Base-by-base conservation (phyloP, 2,888 invertebrate species). In the Diadegma fenestrale region DNA sequence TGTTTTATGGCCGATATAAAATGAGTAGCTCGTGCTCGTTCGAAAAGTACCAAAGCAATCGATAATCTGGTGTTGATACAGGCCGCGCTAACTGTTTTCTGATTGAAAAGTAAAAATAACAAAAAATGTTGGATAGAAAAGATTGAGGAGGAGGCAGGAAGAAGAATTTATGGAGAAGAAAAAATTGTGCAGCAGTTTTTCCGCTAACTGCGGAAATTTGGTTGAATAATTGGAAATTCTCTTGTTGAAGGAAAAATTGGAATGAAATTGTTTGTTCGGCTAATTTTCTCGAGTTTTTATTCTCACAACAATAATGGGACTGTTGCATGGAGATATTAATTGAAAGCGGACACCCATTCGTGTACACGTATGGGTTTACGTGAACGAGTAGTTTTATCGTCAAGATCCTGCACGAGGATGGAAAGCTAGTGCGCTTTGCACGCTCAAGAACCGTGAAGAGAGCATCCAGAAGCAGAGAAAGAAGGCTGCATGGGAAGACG, bases 361-460 rank as follows among this genome's bases (percentile, higher is more conserved):
- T 33, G 19, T 54, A 78, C 19, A 68, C 12, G n/a, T 12, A 33
- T 54, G 26, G 22, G 19, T 73, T 43, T 72, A 66, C 72, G 78
- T 8, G 69, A 69, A 69, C 58, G 10, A 64, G 76, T 72, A 30
- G 81, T 81, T 81, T 85, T 85, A 85, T 81, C 84, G 81, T 81
- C 75, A 43, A 80, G 84, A 81, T 85, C 78, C 84, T 75, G 81
- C 73, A 84, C 84, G 84, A 84, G 80, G 84, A 68, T 84, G 73
- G 73, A 85, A 85, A 81, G 73, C 84, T 43, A 10, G 71, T 80
- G 76, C 78, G 61, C 81, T 81, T 64, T 45, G 73, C 81, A 85
- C 81, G 78, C 73, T 85, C 76, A 81, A 81, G 73, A 78, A 81
- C 84, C 84, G 78, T 81, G 84, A 85, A 85, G 84, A 66, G 80